These are phyloP conservation scores for Urechis unicinctus DNA, from an alignment of 2,888 invertebrate genomes.

Conservation along the genomic window DNA sequence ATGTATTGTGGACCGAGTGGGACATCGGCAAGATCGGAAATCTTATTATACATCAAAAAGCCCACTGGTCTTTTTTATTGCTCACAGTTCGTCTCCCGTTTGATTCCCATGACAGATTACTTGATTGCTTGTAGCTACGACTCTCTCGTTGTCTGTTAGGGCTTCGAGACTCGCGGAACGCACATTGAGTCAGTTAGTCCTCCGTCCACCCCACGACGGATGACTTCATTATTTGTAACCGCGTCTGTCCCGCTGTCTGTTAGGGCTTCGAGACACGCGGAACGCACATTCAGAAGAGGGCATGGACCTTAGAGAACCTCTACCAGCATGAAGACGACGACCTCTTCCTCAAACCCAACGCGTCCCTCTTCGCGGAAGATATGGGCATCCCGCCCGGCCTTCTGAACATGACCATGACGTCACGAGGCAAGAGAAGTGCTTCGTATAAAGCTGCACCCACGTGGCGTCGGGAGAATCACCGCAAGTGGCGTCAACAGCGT, in stretches of 20 bases:
- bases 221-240: too few species aligned
- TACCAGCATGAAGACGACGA: neutral
- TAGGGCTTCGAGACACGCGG: neutral
- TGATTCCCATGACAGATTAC: too few species aligned
- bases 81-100: too few species aligned
- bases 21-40: too few species aligned
- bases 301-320: neutral
- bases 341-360: slow-evolving; percentile 2
- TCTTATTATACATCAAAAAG: too few species aligned
- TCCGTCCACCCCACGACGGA: too few species aligned
- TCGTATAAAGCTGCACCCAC: neutral
- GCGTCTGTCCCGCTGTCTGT: neutral
- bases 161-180: neutral
- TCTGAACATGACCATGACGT: too few species aligned
- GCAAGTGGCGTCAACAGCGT: neutral
- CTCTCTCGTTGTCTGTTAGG: neutral
- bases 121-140: too few species aligned
- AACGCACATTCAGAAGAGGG: neutral
- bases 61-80: too few species aligned
- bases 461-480: neutral
- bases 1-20: too few species aligned
- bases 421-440: neutral
- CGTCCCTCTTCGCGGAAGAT: neutral
- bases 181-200: too few species aligned
- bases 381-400: neutral